These are phyloP conservation scores for Notolepis coatsorum DNA, from an alignment of 2,797 vertebrate species.

Conservation along the genomic window DNA sequence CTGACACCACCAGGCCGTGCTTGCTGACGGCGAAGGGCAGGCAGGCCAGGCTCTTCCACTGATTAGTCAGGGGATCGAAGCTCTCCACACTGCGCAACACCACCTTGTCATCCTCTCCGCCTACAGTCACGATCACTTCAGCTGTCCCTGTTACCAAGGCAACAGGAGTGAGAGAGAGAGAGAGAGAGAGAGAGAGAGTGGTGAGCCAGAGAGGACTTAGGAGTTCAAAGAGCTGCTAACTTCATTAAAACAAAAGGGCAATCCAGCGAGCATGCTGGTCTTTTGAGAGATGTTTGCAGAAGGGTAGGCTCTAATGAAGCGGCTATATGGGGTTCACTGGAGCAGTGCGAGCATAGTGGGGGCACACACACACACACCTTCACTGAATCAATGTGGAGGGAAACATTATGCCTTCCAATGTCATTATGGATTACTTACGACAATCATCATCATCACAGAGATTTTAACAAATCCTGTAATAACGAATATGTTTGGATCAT, in stretches of 20 bases:
- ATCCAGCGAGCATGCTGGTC: neutral
- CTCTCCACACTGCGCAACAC: slow-evolving; percentile 86
- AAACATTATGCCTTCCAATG: no score
- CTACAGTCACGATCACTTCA: slow-evolving; percentile 85
- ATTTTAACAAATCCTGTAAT: no score
- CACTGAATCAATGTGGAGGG: neutral
- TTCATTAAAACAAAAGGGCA: neutral
- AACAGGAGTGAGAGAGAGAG: slow-evolving; percentile 28
- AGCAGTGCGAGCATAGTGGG: neutral
- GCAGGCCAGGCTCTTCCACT: slow-evolving; percentile 85
- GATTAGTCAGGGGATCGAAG: slow-evolving; percentile 80
- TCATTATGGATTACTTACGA: no score
- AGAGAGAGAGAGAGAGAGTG: slow-evolving; percentile 11
- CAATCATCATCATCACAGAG: no score
- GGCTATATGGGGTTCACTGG: no score
- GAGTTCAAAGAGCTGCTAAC: slow-evolving; percentile 6
- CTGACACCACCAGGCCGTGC: slow-evolving; percentile 85
- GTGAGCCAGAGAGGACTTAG: slow-evolving; percentile 1
- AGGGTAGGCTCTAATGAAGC: neutral
- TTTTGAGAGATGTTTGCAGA: slow-evolving; percentile 5
- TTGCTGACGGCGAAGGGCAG: slow-evolving; percentile 87
- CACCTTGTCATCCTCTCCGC: slow-evolving; percentile 87
- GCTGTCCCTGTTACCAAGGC: slow-evolving; percentile 74
- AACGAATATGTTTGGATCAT: no score
- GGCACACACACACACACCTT: neutral